Evolutionary conservation across 2,888 invertebrate genomes (phyloP), one percentile per base, ranked within the genome.

Genomic region (Clunio marinus): DNA sequence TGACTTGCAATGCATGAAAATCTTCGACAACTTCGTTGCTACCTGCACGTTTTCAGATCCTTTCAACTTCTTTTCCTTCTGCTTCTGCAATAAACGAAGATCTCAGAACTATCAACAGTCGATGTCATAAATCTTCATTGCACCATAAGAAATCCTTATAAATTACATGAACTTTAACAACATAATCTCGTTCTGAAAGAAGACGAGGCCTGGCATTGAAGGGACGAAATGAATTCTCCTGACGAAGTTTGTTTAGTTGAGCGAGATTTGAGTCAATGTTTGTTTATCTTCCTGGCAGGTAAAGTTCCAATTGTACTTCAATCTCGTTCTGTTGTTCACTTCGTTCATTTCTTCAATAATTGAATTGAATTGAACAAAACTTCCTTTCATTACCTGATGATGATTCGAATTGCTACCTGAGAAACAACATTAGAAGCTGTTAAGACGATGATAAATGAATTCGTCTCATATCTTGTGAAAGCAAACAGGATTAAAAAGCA

Each of bases 221-320:
- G 41, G 41, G 41, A 41, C 41, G 32, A 32, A n/a, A n/a, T 32
- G 10, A 5, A 41, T 2, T 41, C 10, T 41, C 41, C 7, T 41
- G 41, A 41, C 15, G n/a, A n/a, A n/a, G 41, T 41, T 41, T 41
- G 41, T 41, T 41, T 41, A 41, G 41, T 41, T 41, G n/a, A n/a
- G 10, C 10, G 41, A 41, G 41, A 5, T 15, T 41, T 51, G 51
- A 51, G 24, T 13, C 4, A 51, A 51, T 22, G 20, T 51, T 51
- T 51, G 51, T 51, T 51, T 60, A 13, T n/a, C n/a, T 37, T 35
- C n/a, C 17, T 60, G 20, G 60, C 60, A 60, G 60, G 59, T 59
- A 59, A 59, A 15, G 13, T 59, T 59, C 59, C n/a, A 28, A 59
- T 59, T 59, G 59, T 59, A n/a, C 41, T 41, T 41, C 15, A n/a